Percentiles rank a stretch among this genome's conserved stretches.
phyloP scores from a whole-genome alignment of 2,888 invertebrate genomes.

The Micoletzkya japonica region DNA sequence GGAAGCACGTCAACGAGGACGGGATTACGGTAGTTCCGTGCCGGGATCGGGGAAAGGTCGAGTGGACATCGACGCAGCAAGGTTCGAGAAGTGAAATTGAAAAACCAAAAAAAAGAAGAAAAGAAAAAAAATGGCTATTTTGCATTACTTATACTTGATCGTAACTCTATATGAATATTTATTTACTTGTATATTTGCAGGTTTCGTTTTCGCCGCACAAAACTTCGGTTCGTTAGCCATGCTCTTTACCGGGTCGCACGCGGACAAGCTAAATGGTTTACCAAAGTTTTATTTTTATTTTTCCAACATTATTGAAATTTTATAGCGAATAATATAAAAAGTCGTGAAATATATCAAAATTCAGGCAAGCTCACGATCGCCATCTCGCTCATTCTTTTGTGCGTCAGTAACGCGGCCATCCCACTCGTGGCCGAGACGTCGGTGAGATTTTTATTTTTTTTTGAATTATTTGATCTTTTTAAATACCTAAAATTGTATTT shows the following conservation, averaged over 20 bases:
- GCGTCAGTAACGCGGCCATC: slow-evolving; percentile 52
- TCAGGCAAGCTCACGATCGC: slow-evolving; percentile 59
- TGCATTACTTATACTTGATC: slow-evolving; percentile 6
- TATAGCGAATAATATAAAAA: too few species aligned
- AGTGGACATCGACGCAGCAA: slow-evolving; percentile 55
- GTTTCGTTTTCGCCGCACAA: slow-evolving; percentile 60
- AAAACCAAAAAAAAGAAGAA: too few species aligned
- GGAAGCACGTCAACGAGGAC: slow-evolving; percentile 27
- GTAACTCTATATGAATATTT: not conserved
- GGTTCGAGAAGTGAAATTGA: too few species aligned
- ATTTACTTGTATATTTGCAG: slow-evolving; percentile 42
- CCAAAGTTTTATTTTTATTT: too few species aligned
- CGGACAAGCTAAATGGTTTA: slow-evolving; percentile 56
- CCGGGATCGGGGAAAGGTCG: slow-evolving; percentile 41
- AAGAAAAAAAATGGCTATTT: too few species aligned
- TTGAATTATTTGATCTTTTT: too few species aligned
- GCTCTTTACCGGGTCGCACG: slow-evolving; percentile 56
- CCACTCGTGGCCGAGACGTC: slow-evolving; percentile 50
- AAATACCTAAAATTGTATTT: not conserved
- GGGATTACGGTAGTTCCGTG: slow-evolving; percentile 49
- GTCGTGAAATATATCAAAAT: too few species aligned
- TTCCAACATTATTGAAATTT: too few species aligned
- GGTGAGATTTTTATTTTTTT: slow-evolving; percentile 51
- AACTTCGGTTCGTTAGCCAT: slow-evolving; percentile 60
- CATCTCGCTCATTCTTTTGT: slow-evolving; percentile 46